A percentile compares a stretch with the other conserved stretches of the same genome.
Conservation (phyloP, 1,140 invertebrate species). For the Oreohelix idahoensis region DNA sequence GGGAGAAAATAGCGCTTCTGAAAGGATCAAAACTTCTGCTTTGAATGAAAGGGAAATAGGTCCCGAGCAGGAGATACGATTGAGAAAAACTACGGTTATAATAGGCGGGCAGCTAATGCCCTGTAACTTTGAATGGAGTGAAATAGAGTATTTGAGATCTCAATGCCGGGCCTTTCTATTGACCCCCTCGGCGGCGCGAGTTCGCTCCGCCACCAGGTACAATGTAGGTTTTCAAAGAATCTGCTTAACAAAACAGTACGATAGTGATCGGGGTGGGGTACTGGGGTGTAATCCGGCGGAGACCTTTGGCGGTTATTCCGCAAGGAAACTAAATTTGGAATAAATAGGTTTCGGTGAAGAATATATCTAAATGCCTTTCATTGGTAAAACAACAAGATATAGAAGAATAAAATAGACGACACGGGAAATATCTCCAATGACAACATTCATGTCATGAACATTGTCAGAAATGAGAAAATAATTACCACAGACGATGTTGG, state of each 20-base stretch:
- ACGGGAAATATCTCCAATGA: background rate
- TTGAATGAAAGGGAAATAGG: conserved; percentile 1
- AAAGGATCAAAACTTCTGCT: background rate
- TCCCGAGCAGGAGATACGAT: background rate
- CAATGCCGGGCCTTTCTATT: background rate
- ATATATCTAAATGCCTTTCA: background rate
- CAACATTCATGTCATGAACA: too few species aligned
- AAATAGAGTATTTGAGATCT: conserved; percentile 3
- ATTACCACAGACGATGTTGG: too few species aligned
- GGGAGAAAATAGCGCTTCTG: background rate
- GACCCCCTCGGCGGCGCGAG: background rate
- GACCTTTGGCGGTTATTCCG: background rate
- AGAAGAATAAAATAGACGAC: background rate
- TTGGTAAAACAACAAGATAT: background rate
- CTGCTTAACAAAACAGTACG: background rate
- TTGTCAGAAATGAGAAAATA: too few species aligned
- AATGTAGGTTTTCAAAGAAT: background rate
- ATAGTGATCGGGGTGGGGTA: background rate
- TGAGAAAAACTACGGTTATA: background rate
- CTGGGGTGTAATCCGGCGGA: background rate
- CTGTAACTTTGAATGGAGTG: background rate
- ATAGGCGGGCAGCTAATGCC: background rate
- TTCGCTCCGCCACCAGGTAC: background rate
- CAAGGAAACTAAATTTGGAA: background rate
- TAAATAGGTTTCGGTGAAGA: background rate